Evolutionary conservation across 1,140 invertebrate species (phyloP).

Genomic region (Ostrea denselamellosa): DNA sequence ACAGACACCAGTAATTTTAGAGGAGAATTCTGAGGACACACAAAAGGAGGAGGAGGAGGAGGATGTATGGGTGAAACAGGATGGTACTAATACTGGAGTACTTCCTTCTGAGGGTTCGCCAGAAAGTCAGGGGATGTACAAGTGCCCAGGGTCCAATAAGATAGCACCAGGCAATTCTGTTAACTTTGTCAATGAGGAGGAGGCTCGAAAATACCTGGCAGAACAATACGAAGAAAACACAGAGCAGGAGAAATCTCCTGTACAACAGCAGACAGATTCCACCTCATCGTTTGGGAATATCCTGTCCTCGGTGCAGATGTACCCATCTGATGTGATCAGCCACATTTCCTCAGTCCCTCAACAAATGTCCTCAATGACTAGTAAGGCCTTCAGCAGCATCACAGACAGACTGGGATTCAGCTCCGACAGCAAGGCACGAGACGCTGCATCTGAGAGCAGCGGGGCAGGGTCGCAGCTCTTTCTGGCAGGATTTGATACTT

Average conservation of each 20-base stretch:
- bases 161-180: slow-evolving; percentile 44
- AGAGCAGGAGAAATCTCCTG: not conserved
- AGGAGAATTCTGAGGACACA: slow-evolving; percentile 6
- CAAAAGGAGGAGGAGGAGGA: slow-evolving; percentile 25
- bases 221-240: slow-evolving; percentile 71
- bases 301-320: slow-evolving; percentile 47
- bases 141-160: slow-evolving; percentile 25
- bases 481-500: slow-evolving; percentile 46
- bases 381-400: slow-evolving; percentile 66
- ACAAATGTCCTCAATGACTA: slow-evolving; percentile 68
- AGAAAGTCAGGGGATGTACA: not conserved
- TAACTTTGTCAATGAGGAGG: slow-evolving; percentile 67
- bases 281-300: slow-evolving; percentile 37
- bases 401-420: slow-evolving; percentile 54
- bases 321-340: slow-evolving; percentile 44
- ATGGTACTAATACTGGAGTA: not conserved
- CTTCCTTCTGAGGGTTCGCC: not conserved
- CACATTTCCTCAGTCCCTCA: slow-evolving; percentile 46
- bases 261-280: not conserved
- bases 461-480: slow-evolving; percentile 42
- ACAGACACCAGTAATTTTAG: not conserved
- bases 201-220: slow-evolving; percentile 72
- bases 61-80: slow-evolving; percentile 29
- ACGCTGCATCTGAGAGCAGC: slow-evolving; percentile 48
- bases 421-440: slow-evolving; percentile 10